Percentiles rank a stretch among this genome's conserved stretches.
phyloP scores from a whole-genome alignment of 1,140 invertebrate species.

The Zaprionus tsacasi region DNA sequence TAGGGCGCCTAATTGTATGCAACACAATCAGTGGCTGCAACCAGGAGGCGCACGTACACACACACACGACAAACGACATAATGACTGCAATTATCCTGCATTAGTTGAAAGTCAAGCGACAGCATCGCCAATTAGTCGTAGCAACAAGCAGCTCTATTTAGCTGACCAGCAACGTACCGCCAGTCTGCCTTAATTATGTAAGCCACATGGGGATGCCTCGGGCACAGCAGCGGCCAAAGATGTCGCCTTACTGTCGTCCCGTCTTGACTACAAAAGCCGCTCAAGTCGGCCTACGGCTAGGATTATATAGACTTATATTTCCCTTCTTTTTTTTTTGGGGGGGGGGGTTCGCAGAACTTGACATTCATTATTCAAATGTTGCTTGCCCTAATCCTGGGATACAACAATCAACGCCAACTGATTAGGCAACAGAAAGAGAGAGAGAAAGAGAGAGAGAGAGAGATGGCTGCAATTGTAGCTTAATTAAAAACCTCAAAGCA shows the following conservation, averaged over 20 bases:
- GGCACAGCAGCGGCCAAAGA: not conserved
- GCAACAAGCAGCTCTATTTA: slow-evolving; percentile 23
- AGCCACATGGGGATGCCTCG: slow-evolving; percentile 20
- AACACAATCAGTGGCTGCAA: slow-evolving; percentile 5
- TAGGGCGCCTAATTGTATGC: slow-evolving; percentile 64
- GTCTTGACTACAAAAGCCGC: slow-evolving; percentile 23
- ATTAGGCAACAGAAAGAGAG: slow-evolving; percentile 42
- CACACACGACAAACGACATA: slow-evolving; percentile 55
- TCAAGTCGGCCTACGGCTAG: slow-evolving; percentile 41
- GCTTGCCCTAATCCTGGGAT: slow-evolving; percentile 58
- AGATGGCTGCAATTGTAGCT: slow-evolving; percentile 61
- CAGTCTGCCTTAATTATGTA: slow-evolving; percentile 30
- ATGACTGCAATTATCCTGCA: slow-evolving; percentile 73
- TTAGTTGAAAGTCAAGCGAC: slow-evolving; percentile 67
- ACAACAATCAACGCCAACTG: slow-evolving; percentile 65
- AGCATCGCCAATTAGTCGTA: slow-evolving; percentile 23
- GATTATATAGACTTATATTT: slow-evolving; percentile 56
- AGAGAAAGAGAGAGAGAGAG: slow-evolving; percentile 17
- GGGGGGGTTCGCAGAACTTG: slow-evolving; percentile 47
- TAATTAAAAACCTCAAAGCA: slow-evolving; percentile 58
- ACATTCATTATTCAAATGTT: slow-evolving; percentile 71
- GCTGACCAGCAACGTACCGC: not conserved
- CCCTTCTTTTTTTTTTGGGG: no score
- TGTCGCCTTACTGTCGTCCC: slow-evolving; percentile 18
- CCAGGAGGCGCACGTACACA: not conserved